Conservation (phyloP, 1,140 invertebrate species). For the Battus philenor region DNA sequence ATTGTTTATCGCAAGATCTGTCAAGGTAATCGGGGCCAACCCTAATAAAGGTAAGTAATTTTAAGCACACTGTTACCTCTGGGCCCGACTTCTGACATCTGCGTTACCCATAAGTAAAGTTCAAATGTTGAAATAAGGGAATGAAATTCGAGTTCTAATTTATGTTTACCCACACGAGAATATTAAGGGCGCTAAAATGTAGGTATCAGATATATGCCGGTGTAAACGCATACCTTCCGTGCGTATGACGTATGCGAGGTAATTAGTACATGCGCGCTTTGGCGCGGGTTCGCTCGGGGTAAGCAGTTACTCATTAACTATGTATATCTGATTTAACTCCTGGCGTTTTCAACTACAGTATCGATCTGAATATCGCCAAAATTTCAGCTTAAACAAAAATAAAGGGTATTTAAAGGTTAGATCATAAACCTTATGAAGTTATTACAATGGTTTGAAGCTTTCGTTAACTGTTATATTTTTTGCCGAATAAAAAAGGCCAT, state of each 20-base stretch:
- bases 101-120: slow-evolving; percentile 48
- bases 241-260: slow-evolving; percentile 46
- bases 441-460: too few relatives aligned
- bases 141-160: slow-evolving; percentile 65
- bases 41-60: slow-evolving; percentile 16
- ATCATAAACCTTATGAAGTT: too few relatives aligned
- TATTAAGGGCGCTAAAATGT: slow-evolving; percentile 45
- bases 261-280: slow-evolving; percentile 37
- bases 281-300: slow-evolving; percentile 5
- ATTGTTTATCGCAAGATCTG: slow-evolving; percentile 19
- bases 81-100: slow-evolving; percentile 29
- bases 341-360: not conserved
- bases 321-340: slow-evolving; percentile 14
- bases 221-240: slow-evolving; percentile 35
- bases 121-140: slow-evolving; percentile 61
- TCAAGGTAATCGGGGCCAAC: slow-evolving; percentile 15
- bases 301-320: slow-evolving; percentile 24
- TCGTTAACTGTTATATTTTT: too few relatives aligned
- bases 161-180: slow-evolving; percentile 48
- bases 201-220: slow-evolving; percentile 39
- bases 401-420: too few relatives aligned
- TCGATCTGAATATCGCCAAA: too few relatives aligned
- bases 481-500: too few relatives aligned
- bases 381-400: too few relatives aligned
- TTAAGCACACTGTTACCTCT: slow-evolving; percentile 13